Evolutionary conservation across 2,888 invertebrate genomes (phyloP).

Genomic region (Cheilosia pagana): DNA sequence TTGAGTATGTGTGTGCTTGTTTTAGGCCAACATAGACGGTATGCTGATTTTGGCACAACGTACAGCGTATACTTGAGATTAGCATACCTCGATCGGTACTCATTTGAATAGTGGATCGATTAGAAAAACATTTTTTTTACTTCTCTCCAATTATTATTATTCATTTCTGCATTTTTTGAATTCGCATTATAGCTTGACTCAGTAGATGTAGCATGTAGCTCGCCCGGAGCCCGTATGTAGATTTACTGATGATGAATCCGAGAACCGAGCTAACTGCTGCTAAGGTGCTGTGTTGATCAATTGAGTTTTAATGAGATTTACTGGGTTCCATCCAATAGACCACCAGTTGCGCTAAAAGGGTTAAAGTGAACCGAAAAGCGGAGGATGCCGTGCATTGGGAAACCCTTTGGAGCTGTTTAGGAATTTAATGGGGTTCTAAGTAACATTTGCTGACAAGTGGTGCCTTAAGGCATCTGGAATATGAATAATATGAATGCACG

Average conservation of each 20-base stretch:
- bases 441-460: conserved; percentile 69
- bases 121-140: conserved; percentile 37
- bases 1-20: conserved; percentile 46
- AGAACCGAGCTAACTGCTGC: neutral
- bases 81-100: conserved; percentile 43
- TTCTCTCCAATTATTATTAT: conserved; percentile 5
- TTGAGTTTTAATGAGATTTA: conserved; percentile 70
- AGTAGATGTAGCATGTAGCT: conserved; percentile 2
- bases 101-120: conserved; percentile 70
- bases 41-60: conserved; percentile 62
- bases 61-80: conserved; percentile 7
- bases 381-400: conserved; percentile 11
- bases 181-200: conserved; percentile 31
- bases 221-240: conserved; percentile 29
- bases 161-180: conserved; percentile 63
- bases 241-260: conserved; percentile 34
- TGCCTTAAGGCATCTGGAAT: conserved; percentile 56
- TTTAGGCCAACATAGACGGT: conserved; percentile 44
- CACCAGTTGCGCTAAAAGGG: conserved; percentile 49
- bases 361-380: conserved; percentile 2
- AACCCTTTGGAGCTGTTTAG: conserved; percentile 47
- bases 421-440: conserved; percentile 61
- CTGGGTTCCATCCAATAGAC: conserved; percentile 59
- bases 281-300: conserved; percentile 54
- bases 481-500: conserved; percentile 52